Percentiles rank a stretch among this genome's conserved stretches.
These are phyloP conservation scores for Xiphorhynchus erythropygius DNA, from an alignment of 2,797 vertebrate species.

Conservation along the genomic window DNA sequence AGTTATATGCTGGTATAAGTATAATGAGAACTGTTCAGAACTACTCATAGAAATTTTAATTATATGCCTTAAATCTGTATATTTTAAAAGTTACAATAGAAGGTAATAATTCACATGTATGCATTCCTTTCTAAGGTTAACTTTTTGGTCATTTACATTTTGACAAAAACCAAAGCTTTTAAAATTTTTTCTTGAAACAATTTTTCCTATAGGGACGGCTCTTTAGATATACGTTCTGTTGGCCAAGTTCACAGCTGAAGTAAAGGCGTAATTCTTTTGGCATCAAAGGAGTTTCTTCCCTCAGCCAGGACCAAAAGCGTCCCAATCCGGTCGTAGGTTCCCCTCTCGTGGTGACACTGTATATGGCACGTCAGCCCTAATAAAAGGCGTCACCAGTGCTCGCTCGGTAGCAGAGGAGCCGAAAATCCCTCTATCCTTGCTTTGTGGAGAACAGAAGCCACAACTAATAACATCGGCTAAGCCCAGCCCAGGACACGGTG, in stretches of 20 bases:
- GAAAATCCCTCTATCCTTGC: neutral
- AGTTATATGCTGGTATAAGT: neutral
- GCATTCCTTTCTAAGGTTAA: neutral
- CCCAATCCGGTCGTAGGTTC: slow-evolving; percentile 5
- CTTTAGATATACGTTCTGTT: neutral
- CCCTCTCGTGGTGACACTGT: slow-evolving; percentile 59
- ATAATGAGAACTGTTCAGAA: neutral
- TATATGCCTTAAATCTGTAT: neutral
- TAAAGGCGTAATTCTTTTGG: neutral
- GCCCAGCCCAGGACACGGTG: neutral
- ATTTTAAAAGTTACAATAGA: neutral
- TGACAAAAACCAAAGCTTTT: neutral
- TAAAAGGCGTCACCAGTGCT: neutral
- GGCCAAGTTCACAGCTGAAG: neutral
- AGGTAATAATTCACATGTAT: neutral
- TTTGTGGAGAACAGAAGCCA: neutral
- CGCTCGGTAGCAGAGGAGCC: neutral
- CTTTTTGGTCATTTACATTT: neutral
- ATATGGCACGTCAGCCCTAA: neutral
- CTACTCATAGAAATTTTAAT: neutral
- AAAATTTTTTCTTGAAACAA: neutral
- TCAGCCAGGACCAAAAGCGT: neutral
- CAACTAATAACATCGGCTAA: neutral
- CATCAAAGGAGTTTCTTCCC: neutral
- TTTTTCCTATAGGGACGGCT: neutral